Evolutionary conservation across 2,113 vertebrate genomes (phyloP).

Genomic region (Panurus biarmicus): DNA sequence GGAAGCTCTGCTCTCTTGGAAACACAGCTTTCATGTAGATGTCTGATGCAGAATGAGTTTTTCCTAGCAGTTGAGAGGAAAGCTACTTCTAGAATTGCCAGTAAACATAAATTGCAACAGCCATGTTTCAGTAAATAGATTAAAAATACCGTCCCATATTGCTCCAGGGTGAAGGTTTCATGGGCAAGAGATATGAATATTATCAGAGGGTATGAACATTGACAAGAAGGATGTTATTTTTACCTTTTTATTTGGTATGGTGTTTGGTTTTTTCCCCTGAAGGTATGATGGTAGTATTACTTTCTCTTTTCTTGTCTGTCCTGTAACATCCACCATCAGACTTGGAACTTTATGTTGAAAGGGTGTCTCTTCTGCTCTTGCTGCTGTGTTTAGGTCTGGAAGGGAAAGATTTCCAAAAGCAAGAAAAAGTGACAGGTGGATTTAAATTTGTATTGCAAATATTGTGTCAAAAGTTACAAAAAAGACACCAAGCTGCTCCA

Average conservation of each 20-base stretch:
- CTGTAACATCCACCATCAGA: conserved; percentile 69
- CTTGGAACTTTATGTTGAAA: conserved; percentile 34
- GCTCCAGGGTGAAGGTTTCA: background rate
- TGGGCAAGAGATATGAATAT: background rate
- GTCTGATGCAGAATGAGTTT: background rate
- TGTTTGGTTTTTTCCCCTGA: conserved; percentile 64
- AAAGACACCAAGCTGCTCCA: background rate
- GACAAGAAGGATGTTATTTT: background rate
- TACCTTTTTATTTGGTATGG: conserved; percentile 76
- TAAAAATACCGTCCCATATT: background rate
- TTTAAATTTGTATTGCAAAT: background rate
- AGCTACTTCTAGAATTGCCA: background rate
- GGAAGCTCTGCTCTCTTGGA: background rate
- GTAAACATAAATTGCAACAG: background rate
- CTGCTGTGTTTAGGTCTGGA: background rate
- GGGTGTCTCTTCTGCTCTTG: background rate
- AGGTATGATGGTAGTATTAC: conserved; percentile 73
- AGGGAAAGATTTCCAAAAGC: background rate
- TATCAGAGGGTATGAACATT: background rate
- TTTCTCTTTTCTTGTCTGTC: conserved; percentile 71
- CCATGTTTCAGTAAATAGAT: background rate
- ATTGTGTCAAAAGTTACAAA: background rate
- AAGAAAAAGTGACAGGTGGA: background rate
- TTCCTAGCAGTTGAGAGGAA: background rate
- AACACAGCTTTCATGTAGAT: background rate